These are phyloP conservation scores for Drosophila pseudoananassae DNA, from an alignment of 1,140 invertebrate species.

Conservation along the genomic window DNA sequence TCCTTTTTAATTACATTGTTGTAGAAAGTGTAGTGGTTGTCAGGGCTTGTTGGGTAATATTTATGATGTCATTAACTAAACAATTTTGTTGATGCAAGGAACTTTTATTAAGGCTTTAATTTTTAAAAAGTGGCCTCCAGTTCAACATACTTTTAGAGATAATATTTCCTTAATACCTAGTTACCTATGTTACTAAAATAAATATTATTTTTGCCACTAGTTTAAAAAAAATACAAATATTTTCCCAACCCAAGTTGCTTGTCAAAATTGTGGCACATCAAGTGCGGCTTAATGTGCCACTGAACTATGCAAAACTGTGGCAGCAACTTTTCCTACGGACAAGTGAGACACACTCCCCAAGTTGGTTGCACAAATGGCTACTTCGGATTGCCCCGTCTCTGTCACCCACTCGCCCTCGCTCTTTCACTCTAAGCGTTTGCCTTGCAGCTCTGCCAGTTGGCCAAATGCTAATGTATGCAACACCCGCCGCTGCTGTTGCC, in stretches of 20 bases:
- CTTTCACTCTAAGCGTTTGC: slow-evolving; percentile 16
- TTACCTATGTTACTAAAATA: neutral
- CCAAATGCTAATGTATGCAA: slow-evolving; percentile 82
- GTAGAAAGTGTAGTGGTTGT: neutral
- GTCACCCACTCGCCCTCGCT: neutral
- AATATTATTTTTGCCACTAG: neutral
- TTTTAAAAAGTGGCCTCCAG: too few species aligned
- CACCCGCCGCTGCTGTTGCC: slow-evolving; percentile 51
- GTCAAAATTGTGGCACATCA: slow-evolving; percentile 38
- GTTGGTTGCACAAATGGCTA: slow-evolving; percentile 60
- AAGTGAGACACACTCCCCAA: slow-evolving; percentile 39
- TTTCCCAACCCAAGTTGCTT: neutral
- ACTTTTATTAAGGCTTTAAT: too few species aligned
- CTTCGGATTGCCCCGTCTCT: neutral
- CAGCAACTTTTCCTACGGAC: slow-evolving; percentile 53
- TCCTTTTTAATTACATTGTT: neutral
- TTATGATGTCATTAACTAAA: too few species aligned
- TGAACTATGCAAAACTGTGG: slow-evolving; percentile 73
- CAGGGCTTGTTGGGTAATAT: too few species aligned
- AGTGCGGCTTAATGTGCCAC: slow-evolving; percentile 69
- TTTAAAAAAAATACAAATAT: neutral
- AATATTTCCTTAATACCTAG: too few species aligned
- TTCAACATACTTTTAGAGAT: too few species aligned
- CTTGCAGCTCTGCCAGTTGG: slow-evolving; percentile 54
- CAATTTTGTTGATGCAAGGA: too few species aligned